A percentile compares a stretch with the other conserved stretches of the same genome.
Evolutionary conservation across 1,140 invertebrate genomes (phyloP).

Genomic region (Yoshiicerus persimilis): DNA sequence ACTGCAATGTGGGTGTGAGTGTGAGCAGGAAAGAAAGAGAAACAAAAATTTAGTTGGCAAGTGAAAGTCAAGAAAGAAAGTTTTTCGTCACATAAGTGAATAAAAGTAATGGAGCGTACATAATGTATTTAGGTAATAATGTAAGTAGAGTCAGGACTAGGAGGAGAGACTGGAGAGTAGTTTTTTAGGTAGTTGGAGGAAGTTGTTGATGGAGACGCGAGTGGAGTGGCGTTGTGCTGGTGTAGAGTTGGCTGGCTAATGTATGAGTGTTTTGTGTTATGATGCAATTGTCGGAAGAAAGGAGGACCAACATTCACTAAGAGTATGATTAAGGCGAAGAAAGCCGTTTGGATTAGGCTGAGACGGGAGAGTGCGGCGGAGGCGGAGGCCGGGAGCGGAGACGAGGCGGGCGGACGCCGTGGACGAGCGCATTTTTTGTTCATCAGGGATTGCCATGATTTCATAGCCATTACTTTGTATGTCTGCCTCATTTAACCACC

Average conservation of each 20-base stretch:
- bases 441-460: conserved; percentile 36
- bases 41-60: background rate
- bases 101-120: background rate
- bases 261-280: background rate
- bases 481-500: conserved; percentile 43
- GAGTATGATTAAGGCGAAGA: background rate
- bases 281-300: background rate
- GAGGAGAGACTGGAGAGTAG: too few relatives aligned
- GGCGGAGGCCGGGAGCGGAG: background rate
- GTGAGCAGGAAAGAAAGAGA: background rate
- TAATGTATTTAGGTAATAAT: background rate
- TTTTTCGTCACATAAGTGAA: background rate
- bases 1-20: background rate
- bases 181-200: background rate
- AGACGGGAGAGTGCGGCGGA: background rate
- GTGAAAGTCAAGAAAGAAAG: background rate
- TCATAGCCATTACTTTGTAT: conserved; percentile 41
- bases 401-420: background rate
- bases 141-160: background rate
- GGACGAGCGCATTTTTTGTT: conserved; percentile 21
- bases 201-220: too few relatives aligned
- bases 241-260: background rate
- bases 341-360: background rate
- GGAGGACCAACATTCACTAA: background rate
- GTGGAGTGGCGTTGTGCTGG: too few relatives aligned